Evolutionary conservation across 2,797 vertebrate species (phyloP), one percentile per base, ranked within the genome.

Genomic region (Sebastes minor): DNA sequence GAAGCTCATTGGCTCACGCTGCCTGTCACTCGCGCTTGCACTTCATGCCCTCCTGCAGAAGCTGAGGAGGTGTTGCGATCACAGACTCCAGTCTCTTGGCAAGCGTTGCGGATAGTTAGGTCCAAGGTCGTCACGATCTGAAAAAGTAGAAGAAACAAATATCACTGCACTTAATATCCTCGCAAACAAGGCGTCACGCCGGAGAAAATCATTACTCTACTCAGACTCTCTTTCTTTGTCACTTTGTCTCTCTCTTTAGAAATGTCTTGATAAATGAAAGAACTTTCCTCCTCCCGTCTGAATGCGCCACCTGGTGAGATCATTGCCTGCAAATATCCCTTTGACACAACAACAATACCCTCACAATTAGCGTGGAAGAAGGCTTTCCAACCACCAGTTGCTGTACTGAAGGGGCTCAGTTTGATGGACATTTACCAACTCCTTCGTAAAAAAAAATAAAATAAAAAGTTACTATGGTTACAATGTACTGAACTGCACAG

Each of bases 391-490:
- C 69, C 76, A 70, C 62, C 70, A 72, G 60, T 68, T 81, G 64
- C 77, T 67, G 8, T 42, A 80, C 42, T 79, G 79, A 85, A 74
- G 33, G 72, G 68, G 27, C 27, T 79, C 23, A 62, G 57, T 80
- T 87, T 91, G 86, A 92, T 88, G 73, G 88, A 86, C 80, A 86
- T 78, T 71, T 83, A 71, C 56, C 70, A 78, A 71, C 38, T 83
- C 78, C 74, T 59, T 83, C 70, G 74, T 49, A 74, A 74, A 38
- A 56, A 71, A 68, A 55, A 82, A 87, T 16, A 38, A 42, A 46
- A 46, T 7, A 46, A 42, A 46, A 46, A 55, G 91, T 94, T 90
- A 86, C 93, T 87, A 95, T 95, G 94, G 94, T 90, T 87, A 94
- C 93, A 92, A 87, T 92, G 86, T 89, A 77, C 65, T 68, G 85